phyloP scores from a whole-genome alignment of 2,888 invertebrate species.

The Rhyacophila evoluta region DNA sequence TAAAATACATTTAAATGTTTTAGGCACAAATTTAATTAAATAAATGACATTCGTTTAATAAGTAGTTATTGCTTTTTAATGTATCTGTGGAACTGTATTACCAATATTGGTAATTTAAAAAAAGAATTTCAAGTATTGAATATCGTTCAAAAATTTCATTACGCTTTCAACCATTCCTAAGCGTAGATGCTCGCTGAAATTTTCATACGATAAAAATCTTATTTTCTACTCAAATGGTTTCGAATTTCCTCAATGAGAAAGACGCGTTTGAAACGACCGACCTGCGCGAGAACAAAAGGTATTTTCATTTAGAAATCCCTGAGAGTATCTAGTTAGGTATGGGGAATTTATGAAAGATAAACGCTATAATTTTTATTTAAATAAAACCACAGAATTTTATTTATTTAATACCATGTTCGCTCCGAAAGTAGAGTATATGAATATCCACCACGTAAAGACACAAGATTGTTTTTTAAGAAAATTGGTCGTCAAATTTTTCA shows the following conservation, averaged over 20 bases:
- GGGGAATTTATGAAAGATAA: not conserved
- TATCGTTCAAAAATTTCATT: slow-evolving; percentile 19
- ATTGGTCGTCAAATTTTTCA: no score
- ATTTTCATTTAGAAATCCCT: slow-evolving; percentile 22
- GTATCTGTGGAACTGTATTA: no score
- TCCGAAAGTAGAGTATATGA: no score
- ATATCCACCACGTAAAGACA: no score
- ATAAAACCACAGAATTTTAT: no score
- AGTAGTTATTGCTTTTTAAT: no score
- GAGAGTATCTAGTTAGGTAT: slow-evolving; percentile 15
- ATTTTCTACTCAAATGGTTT: slow-evolving; percentile 20
- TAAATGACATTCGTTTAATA: no score
- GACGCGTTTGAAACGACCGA: slow-evolving; percentile 24
- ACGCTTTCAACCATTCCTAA: not conserved
- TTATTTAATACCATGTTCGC: no score
- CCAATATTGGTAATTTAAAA: not conserved
- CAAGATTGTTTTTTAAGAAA: no score
- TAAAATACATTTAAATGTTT: no score
- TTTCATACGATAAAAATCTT: slow-evolving; percentile 6
- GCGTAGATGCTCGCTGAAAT: not conserved
- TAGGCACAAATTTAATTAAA: no score
- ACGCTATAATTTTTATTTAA: no score
- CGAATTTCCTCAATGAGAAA: slow-evolving; percentile 19
- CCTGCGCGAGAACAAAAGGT: slow-evolving; percentile 21
- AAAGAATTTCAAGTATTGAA: not conserved